phyloP scores from a whole-genome alignment of 1,140 invertebrate genomes.

The Sinella curviseta region DNA sequence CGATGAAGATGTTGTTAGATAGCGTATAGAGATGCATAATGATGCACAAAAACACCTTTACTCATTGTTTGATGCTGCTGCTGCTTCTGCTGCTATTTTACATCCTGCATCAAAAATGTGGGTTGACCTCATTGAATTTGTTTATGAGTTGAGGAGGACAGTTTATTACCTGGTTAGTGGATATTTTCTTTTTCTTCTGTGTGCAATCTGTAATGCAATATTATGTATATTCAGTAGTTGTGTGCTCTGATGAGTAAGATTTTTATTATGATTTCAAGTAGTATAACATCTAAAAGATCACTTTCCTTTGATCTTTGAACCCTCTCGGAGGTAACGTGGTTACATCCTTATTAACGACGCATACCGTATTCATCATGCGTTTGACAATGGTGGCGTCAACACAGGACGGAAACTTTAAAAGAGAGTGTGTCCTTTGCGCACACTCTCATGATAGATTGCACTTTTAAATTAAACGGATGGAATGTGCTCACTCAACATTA shows the following conservation, averaged over 20 bases:
- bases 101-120: slow-evolving; percentile 12
- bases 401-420: neutral
- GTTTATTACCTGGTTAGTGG: neutral
- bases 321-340: neutral
- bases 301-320: slow-evolving; percentile 13
- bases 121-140: slow-evolving; percentile 19
- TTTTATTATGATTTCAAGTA: neutral
- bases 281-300: slow-evolving; percentile 2
- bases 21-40: too few species aligned
- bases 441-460: too few species aligned
- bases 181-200: neutral
- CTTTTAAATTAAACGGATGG: too few species aligned
- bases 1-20: too few species aligned
- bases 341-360: neutral
- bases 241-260: too few species aligned
- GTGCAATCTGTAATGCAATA: neutral
- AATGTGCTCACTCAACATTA: too few species aligned
- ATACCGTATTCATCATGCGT: neutral
- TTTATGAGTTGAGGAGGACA: slow-evolving; percentile 14
- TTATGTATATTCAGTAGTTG: too few species aligned
- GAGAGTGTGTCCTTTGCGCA: too few species aligned
- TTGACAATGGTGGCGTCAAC: neutral
- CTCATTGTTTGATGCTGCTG: neutral
- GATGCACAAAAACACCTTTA: too few species aligned
- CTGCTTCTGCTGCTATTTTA: neutral